Conservation (phyloP, 2,888 invertebrate genomes). For the Icerya purchasi region DNA sequence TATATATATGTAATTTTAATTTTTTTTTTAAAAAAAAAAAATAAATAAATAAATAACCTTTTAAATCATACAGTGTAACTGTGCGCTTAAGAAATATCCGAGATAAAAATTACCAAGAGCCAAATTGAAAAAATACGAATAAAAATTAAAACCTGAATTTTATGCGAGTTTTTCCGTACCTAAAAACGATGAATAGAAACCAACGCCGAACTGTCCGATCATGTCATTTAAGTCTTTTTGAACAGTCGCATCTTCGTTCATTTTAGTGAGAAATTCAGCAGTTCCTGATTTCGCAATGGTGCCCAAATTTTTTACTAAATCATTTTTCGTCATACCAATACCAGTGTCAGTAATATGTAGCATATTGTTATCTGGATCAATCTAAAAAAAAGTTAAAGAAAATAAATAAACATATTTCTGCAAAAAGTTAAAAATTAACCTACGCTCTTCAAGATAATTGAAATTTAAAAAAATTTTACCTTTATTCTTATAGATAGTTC, state of each 20-base stretch:
- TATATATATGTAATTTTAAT: too few relatives aligned
- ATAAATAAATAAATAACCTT: too few relatives aligned
- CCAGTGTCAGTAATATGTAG: slow-evolving; percentile 92
- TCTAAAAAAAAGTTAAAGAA: slow-evolving; percentile 25
- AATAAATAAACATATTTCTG: background rate
- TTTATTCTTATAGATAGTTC: slow-evolving; percentile 79
- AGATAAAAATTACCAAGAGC: too few relatives aligned
- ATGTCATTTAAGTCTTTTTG: slow-evolving; percentile 76
- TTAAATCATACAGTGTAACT: background rate
- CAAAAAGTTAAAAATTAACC: background rate
- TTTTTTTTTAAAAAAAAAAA: too few relatives aligned
- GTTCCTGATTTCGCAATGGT: slow-evolving; percentile 97
- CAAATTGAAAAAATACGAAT: too few relatives aligned
- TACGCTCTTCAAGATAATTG: background rate
- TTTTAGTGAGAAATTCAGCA: slow-evolving; percentile 80
- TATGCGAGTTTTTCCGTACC: slow-evolving; percentile 20
- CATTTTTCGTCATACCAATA: slow-evolving; percentile 88
- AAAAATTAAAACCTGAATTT: too few relatives aligned
- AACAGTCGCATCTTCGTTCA: slow-evolving; percentile 41
- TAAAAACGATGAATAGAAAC: slow-evolving; percentile 94
- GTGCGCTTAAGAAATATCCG: too few relatives aligned
- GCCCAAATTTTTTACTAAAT: slow-evolving; percentile 86
- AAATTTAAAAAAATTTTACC: slow-evolving; percentile 21
- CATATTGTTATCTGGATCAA: slow-evolving; percentile 75
- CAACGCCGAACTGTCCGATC: slow-evolving; percentile 99